phyloP scores from a whole-genome alignment of 2,113 vertebrate species.

The Numenius arquata region DNA sequence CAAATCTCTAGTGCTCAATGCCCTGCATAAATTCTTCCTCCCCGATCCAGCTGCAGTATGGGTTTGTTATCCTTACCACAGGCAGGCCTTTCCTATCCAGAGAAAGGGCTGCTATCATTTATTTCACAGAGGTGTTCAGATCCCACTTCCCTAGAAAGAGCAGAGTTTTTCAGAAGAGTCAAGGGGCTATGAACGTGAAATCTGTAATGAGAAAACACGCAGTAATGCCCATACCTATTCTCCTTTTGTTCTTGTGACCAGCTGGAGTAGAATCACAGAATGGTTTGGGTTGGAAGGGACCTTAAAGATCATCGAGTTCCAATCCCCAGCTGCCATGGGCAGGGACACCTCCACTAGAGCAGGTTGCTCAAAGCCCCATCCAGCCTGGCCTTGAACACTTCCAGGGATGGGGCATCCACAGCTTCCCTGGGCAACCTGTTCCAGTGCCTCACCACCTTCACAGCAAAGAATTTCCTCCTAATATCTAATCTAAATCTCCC shows the following conservation, averaged over 20 bases:
- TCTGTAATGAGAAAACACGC: conserved; percentile 7
- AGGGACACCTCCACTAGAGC: too few species aligned
- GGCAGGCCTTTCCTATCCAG: not conserved
- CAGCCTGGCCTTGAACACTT: too few species aligned
- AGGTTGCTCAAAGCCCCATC: too few species aligned
- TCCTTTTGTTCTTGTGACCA: not conserved
- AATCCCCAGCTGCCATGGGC: too few species aligned
- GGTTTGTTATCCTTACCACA: not conserved
- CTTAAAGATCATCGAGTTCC: too few species aligned
- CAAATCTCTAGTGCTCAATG: not conserved
- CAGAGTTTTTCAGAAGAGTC: not conserved
- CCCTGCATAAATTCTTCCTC: not conserved
- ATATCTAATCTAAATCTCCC: too few species aligned
- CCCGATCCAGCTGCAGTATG: fast-evolving
- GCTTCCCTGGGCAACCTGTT: too few species aligned
- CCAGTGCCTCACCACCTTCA: too few species aligned
- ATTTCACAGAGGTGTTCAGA: not conserved
- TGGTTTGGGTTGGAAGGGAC: too few species aligned
- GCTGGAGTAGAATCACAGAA: not conserved
- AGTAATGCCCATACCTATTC: not conserved
- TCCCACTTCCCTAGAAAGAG: not conserved
- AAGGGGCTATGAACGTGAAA: not conserved
- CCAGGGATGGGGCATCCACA: too few species aligned
- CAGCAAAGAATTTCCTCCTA: too few species aligned
- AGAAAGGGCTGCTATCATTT: not conserved